Evolutionary conservation across 2,888 invertebrate genomes (phyloP).

Genomic region (Cosmopolites sordidus): DNA sequence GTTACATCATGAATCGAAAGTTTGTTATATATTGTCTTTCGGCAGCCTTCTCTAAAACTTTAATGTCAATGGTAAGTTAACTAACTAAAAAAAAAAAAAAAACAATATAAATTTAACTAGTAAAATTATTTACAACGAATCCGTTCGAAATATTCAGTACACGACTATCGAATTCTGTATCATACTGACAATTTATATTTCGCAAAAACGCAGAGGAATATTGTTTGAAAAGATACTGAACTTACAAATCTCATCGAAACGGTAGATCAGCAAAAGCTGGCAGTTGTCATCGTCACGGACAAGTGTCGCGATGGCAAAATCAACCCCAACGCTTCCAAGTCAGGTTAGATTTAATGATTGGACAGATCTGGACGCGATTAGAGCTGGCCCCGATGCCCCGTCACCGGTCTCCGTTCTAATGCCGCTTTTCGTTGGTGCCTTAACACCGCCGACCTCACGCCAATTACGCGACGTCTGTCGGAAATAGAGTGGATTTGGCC

Average conservation of each 20-base stretch:
- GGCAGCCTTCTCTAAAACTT: too few species aligned
- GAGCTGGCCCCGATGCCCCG: background rate
- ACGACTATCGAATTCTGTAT: too few species aligned
- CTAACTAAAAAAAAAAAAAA: too few species aligned
- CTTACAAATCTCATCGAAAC: background rate
- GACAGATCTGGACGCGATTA: slow-evolving; percentile 1
- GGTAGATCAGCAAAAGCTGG: background rate
- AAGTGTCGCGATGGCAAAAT: background rate
- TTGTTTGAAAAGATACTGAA: too few species aligned
- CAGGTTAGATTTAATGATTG: slow-evolving; percentile 1
- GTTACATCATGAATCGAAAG: too few species aligned
- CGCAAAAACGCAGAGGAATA: too few species aligned
- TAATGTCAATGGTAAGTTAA: too few species aligned
- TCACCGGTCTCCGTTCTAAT: background rate
- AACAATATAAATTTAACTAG: too few species aligned
- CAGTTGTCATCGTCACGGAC: background rate
- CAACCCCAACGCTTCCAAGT: background rate
- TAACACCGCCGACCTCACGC: background rate
- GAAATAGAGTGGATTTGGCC: background rate
- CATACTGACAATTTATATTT: too few species aligned
- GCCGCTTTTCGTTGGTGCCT: background rate
- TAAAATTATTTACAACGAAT: too few species aligned
- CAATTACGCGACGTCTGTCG: background rate
- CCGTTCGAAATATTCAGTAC: too few species aligned
- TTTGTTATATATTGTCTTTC: too few species aligned